A percentile compares a stretch with the other conserved stretches of the same genome.
phyloP scores from a whole-genome alignment of 1,140 invertebrate genomes.

The Planococcus citri region DNA sequence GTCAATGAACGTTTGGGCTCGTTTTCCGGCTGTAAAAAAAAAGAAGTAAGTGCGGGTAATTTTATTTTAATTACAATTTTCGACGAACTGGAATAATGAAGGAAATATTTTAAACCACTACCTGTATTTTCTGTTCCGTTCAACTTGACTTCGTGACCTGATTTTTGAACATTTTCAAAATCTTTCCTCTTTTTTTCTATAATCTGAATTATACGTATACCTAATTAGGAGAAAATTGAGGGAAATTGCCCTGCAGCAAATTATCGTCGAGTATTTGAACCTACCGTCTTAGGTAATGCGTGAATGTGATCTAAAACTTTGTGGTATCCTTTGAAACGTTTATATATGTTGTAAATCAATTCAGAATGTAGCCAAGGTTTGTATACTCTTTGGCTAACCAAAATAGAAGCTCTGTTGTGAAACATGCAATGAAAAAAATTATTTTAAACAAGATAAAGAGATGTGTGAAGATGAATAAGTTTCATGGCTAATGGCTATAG shows the following conservation, averaged over 20 bases:
- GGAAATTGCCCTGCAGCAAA: no score
- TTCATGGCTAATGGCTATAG: no score
- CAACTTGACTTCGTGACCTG: background rate
- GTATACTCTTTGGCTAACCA: slow-evolving; percentile 26
- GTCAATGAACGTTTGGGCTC: background rate
- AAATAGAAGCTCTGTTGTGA: slow-evolving; percentile 24
- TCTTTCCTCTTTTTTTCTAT: slow-evolving; percentile 15
- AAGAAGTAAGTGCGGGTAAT: no score
- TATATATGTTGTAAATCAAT: slow-evolving; percentile 25
- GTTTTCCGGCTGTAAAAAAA: background rate
- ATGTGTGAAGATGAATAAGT: no score
- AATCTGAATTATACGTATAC: no score
- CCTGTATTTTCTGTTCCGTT: background rate
- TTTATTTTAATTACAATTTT: no score
- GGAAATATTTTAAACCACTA: background rate
- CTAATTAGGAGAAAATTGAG: background rate
- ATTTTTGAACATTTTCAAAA: background rate
- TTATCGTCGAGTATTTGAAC: slow-evolving; percentile 39
- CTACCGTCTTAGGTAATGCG: slow-evolving; percentile 42
- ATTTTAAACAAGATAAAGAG: no score
- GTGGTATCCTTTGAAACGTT: slow-evolving; percentile 24
- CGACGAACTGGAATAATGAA: background rate
- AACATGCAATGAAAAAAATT: background rate
- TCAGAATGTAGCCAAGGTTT: slow-evolving; percentile 27
- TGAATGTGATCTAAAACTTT: slow-evolving; percentile 24